Percentiles rank a stretch among this genome's conserved stretches.
Conservation (phyloP, 2,113 vertebrate genomes). For the Syngnathoides biaculeatus region DNA sequence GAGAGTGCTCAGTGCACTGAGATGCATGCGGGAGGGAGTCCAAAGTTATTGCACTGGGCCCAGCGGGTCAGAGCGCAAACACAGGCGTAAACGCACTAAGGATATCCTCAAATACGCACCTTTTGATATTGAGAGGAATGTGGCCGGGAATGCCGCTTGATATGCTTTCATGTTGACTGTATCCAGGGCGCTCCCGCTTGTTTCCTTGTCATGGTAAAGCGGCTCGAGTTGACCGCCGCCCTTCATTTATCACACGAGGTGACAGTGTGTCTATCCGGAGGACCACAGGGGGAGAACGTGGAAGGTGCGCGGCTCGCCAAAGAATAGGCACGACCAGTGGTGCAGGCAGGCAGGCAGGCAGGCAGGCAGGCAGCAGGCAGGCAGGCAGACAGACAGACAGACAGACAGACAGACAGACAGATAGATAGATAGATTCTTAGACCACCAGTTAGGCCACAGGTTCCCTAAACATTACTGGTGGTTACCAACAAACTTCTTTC, state of each 20-base stretch:
- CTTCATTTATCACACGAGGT: conserved; percentile 67
- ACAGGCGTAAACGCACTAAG: conserved; percentile 73
- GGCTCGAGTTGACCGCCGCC: conserved; percentile 54
- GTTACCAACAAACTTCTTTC: no score
- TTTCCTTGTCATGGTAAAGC: conserved; percentile 74
- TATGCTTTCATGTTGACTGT: conserved; percentile 71
- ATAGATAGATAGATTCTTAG: neutral
- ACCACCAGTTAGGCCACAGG: no score
- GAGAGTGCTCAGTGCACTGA: conserved; percentile 66
- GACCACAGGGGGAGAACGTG: conserved; percentile 62
- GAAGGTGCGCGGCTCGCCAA: conserved; percentile 29
- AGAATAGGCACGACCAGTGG: conserved; percentile 5
- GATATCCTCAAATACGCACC: conserved; percentile 77
- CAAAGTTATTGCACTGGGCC: conserved; percentile 73
- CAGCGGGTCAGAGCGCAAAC: conserved; percentile 72
- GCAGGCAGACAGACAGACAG: neutral
- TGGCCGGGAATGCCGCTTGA: conserved; percentile 56
- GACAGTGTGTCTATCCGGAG: conserved; percentile 68
- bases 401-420: neutral
- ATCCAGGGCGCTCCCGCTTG: conserved; percentile 62
- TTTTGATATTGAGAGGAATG: conserved; percentile 76
- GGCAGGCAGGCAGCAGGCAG: no score
- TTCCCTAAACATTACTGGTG: no score
- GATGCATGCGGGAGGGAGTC: conserved; percentile 67
- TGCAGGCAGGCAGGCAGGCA: no score